Evolutionary conservation across 2,113 vertebrate genomes (phyloP), one percentile per base, ranked within the genome.

Genomic region (Asarcornis scutulata): DNA sequence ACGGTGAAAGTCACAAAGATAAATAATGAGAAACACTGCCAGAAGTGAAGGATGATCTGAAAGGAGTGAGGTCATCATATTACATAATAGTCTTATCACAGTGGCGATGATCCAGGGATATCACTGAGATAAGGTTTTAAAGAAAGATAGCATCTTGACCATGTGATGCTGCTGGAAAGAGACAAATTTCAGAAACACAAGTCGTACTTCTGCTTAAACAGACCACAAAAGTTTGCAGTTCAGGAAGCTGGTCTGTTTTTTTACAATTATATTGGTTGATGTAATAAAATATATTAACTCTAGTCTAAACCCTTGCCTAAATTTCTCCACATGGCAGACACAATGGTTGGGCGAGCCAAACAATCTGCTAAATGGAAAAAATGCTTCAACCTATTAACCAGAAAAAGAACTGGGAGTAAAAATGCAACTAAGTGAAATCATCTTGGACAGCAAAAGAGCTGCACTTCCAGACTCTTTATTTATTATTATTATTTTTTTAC

Each of bases 351-450:
- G 36, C 0, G 2, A 93, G 88, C 34, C 79, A 94, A 91, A 80
- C 36, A 31, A 93, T 69, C 56, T 48, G 40, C 76, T 78, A 42
- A 58, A 34, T 9, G 79, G 90, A 94, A 93, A 95, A 95, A 93
- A 90, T 13, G 22, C 55, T 76, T 88, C 89, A 21, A 83, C 82
- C 15, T 20, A 48, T 31, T 73, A 67, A 72, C 14, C 29, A 88
- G 82, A 46, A 77, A 59, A 62, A 91, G 59, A 92, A 48, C 23
- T 44, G 56, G 32, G 84, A 42, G 18, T 16, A 7, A 95, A 79
- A 92, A 25, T 1, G 0, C n/a, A 69, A 26, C 20, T 9, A 46
- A 67, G 62, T 34, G 53, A 91, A 88, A 86, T 40, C 34, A 27
- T n/a, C 75, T 22, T 26, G n/a, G 71, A 62, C 31, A 55, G 46